Evolutionary conservation across 2,888 invertebrate species (phyloP), one percentile per base, ranked within the genome.

Genomic region (Agrilus mali): DNA sequence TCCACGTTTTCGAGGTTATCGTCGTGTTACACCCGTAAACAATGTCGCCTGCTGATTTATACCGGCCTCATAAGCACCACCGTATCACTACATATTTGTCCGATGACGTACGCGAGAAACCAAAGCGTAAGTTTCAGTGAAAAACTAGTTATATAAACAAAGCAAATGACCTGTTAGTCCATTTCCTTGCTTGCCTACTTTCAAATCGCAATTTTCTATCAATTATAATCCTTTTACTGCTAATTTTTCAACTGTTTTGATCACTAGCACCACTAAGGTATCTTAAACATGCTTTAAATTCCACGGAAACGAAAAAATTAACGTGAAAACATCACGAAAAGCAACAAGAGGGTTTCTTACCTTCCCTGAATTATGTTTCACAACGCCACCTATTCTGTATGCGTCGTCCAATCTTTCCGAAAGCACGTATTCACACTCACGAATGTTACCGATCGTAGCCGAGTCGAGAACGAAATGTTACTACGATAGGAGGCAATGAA

Each of bases 161-260:
- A 63, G 66, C 63, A 65, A 64, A 64, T 66, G 66, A 67, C 66
- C 66, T 66, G 66, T 65, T 66, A 62, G 61, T 58, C 60, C 57
- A 64, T 65, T 65, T 65, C 63, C 63, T 62, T 59, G 51, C 53
- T 53, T 52, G 53, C 51, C 45, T 50, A 49, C 48, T 50, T 51
- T 50, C 53, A 42, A 52, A 58, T 56, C 51, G 46, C 51, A 49
- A 54, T 53, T 55, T 60, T 51, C 58, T 55, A 56, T 54, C 48
- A 41, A 40, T 45, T 51, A 52, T 50, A 48, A 49, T 41, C 41
- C 41, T 33, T 48, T 47, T 48, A 51, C 42, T 39, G 14, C 43
- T 46, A 46, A 52, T 57, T 56, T 55, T 47, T 48, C 42, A 44
- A 47, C 42, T 41, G 47, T 52, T 55, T 52, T 45, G 43, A 44